A percentile compares a stretch with the other conserved stretches of the same genome.
Evolutionary conservation across 2,797 vertebrate species (phyloP).

Genomic region (Babyrousa celebensis): DNA sequence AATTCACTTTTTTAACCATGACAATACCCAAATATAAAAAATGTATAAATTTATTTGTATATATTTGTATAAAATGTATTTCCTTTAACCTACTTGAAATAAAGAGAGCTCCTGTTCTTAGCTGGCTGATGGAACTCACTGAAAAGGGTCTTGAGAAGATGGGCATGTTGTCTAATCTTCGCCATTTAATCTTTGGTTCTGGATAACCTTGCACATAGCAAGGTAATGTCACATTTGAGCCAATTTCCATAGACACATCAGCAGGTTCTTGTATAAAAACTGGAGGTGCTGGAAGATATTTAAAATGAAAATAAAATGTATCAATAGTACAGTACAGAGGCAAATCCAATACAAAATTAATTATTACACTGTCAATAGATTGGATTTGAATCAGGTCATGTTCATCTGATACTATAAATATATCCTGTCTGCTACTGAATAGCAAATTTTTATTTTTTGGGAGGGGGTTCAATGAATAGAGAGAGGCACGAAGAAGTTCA

Average conservation of each 20-base stretch:
- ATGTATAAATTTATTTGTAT: neutral
- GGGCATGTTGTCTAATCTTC: constrained; percentile 91
- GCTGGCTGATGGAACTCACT: constrained; percentile 92
- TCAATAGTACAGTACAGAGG: accelerated
- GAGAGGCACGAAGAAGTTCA: neutral
- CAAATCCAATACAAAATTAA: neutral
- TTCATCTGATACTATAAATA: neutral
- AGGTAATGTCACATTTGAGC: constrained; percentile 94
- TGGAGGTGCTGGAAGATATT: constrained; percentile 92
- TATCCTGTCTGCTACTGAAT: neutral
- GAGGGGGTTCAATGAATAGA: neutral
- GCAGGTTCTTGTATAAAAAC: constrained; percentile 94
- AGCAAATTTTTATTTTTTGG: neutral
- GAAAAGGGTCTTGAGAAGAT: constrained; percentile 91
- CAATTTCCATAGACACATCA: constrained; percentile 94
- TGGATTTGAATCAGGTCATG: constrained; percentile 9
- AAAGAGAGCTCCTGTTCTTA: constrained; percentile 93
- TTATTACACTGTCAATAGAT: neutral
- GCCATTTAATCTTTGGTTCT: constrained; percentile 95
- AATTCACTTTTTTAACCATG: neutral
- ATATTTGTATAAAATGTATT: constrained; percentile 36
- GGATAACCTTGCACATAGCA: constrained; percentile 95
- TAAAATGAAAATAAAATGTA: neutral
- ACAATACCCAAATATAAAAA: neutral
- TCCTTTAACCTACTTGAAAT: constrained; percentile 94